Base-by-base conservation (phyloP, 2,888 invertebrate genomes). In the Aleiodes leptofemur region DNA sequence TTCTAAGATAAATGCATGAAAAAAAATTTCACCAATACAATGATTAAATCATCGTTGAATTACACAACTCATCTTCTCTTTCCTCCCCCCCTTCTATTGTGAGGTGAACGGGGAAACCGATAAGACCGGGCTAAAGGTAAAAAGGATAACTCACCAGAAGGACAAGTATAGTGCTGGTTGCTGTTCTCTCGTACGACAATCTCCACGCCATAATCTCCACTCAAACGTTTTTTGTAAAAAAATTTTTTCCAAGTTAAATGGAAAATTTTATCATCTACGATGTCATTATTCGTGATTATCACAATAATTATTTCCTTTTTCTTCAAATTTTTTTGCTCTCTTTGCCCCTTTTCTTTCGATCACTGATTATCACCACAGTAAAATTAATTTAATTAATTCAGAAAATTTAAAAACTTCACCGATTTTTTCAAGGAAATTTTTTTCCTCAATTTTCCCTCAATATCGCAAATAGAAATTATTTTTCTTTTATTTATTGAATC, bases 171-270 rank as follows among this genome's bases (percentile, higher is more conserved):
- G 87, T 84, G 84, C 88, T 86, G 82, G 86, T 86, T 82, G 86
- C 83, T 79, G 85, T 86, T 77, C 81, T 84, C 84, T 84, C 83
- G 81, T 85, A 82, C 73, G 84, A 83, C 82, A 85, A 84, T 85
- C 86, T 83, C 82, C 81, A 79, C 84, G 88, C 88, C 89, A 89
- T 89, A 83, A 86, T 88, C 86, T 83, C 82, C 76, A 80, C 70
- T 78, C 76, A 76, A 74, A 74, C 78, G 79, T 76, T 77, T 70
- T 23, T 23, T 23, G 23, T 23, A 23, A 23, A 23, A 23, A 76
- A 78, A n/a, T n/a, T 75, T 72, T 77, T 76, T 78, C 77, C 74
- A 77, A 72, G 66, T 78, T 75, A 55, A 78, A 74, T 75, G 73
- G 76, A 55, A 51, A 75, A 78, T 74, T 3, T 78, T 76, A 76